Conservation (phyloP, 2,113 vertebrate species). For the Onychorhynchus coronatus region DNA sequence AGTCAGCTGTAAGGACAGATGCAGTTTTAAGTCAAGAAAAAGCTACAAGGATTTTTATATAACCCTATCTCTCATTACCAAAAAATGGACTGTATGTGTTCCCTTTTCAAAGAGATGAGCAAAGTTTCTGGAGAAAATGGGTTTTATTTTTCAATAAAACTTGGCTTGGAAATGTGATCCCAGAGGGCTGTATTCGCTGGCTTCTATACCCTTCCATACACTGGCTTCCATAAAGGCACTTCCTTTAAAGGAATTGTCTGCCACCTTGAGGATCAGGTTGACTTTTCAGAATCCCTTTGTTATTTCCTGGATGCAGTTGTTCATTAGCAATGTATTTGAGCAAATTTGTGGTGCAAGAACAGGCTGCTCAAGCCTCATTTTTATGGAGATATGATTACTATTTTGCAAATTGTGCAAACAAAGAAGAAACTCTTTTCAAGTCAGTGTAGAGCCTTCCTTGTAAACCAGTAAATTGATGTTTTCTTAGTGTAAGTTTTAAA, state of each 20-base stretch:
- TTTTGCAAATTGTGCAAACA: not conserved
- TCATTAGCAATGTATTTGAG: not conserved
- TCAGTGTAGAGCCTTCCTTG: not conserved
- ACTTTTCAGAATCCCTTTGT: not conserved
- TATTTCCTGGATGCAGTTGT: not conserved
- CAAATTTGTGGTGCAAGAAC: not conserved
- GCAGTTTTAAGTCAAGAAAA: not conserved
- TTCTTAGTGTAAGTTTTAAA: not conserved
- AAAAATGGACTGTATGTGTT: not conserved
- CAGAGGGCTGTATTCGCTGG: not conserved
- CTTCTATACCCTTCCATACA: not conserved
- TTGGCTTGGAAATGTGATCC: not conserved
- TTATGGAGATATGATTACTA: fast-evolving
- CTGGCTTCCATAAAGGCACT: not conserved
- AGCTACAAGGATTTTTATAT: not conserved
- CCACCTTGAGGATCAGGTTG: not conserved
- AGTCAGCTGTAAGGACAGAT: not conserved
- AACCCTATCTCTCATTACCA: not conserved
- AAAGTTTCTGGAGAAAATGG: not conserved
- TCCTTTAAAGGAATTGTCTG: not conserved
- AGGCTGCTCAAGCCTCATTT: not conserved
- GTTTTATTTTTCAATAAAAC: not conserved
- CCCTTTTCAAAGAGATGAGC: not conserved
- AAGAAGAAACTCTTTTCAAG: not conserved
- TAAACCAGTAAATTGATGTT: not conserved